Evolutionary conservation across 2,888 invertebrate genomes (phyloP).

Genomic region (Caenorhabditis panamensis): DNA sequence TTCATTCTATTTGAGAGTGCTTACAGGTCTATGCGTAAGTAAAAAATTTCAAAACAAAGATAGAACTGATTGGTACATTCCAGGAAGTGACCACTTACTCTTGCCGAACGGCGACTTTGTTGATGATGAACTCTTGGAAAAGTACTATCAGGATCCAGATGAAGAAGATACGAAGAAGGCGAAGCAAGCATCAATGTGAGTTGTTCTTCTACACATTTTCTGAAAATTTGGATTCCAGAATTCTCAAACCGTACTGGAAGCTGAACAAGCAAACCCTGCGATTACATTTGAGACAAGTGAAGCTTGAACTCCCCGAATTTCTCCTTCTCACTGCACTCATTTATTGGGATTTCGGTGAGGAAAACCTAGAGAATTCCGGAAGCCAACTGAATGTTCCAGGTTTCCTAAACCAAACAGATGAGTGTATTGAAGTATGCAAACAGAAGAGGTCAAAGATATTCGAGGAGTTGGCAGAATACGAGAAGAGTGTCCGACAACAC

Average conservation of each 20-base stretch:
- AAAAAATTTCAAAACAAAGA: neutral
- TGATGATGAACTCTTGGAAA: slow-evolving; percentile 8
- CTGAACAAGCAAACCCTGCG: slow-evolving; percentile 17
- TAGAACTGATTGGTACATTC: neutral
- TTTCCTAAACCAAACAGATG: slow-evolving; percentile 23
- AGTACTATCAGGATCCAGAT: slow-evolving; percentile 40
- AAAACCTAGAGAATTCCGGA: neutral
- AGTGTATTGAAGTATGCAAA: slow-evolving; percentile 36
- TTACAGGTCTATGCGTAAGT: slow-evolving; percentile 16
- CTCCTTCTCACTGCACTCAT: slow-evolving; percentile 29
- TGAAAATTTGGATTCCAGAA: slow-evolving; percentile 13
- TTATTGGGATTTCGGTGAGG: slow-evolving; percentile 44
- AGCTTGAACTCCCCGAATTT: slow-evolving; percentile 22
- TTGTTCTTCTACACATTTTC: neutral
- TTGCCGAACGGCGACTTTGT: slow-evolving; percentile 45
- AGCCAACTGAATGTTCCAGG: slow-evolving; percentile 16
- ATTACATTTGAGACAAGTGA: slow-evolving; percentile 21
- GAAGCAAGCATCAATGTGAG: slow-evolving; percentile 19
- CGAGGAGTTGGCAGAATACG: slow-evolving; percentile 28
- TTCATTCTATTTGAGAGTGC: slow-evolving; percentile 31
- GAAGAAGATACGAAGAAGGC: slow-evolving; percentile 16
- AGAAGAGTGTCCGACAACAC: slow-evolving; percentile 6
- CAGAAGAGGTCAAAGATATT: slow-evolving; percentile 7
- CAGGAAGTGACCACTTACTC: slow-evolving; percentile 4
- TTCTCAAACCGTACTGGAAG: slow-evolving; percentile 44